phyloP scores from a whole-genome alignment of 2,797 vertebrate species.

The Anisognathus igniventris region DNA sequence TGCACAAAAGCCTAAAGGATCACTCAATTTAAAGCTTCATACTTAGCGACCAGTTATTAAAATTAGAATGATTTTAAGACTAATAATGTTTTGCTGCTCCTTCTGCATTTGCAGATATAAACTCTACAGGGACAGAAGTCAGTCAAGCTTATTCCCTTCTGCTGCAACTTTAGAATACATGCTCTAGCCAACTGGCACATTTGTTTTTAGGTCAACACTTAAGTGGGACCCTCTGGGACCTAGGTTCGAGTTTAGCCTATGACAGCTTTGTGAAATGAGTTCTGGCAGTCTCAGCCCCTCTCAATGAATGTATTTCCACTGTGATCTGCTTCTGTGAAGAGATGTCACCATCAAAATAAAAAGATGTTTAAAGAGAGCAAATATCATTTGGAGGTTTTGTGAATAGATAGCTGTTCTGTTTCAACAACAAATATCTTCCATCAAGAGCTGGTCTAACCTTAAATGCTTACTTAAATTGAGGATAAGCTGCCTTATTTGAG shows the following conservation, averaged over 20 bases:
- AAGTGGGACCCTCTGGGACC: conserved; percentile 74
- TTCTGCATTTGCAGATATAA: conserved; percentile 77
- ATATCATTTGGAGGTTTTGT: not conserved
- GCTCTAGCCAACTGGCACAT: conserved; percentile 76
- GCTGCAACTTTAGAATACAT: conserved; percentile 73
- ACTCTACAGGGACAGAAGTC: conserved; percentile 72
- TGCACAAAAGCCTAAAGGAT: conserved; percentile 38
- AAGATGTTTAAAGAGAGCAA: not conserved
- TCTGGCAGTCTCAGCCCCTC: conserved; percentile 66
- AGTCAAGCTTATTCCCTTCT: conserved; percentile 78
- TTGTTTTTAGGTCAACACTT: conserved; percentile 82
- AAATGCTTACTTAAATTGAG: conserved; percentile 43
- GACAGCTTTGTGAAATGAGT: conserved; percentile 66
- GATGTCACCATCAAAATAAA: conserved; percentile 18
- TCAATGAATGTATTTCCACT: conserved; percentile 54
- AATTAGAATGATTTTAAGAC: conserved; percentile 70
- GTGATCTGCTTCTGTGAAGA: conserved; percentile 26
- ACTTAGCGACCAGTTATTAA: conserved; percentile 63
- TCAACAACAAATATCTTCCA: not conserved
- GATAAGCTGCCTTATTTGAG: conserved; percentile 52
- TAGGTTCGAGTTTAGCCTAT: conserved; percentile 70
- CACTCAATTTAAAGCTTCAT: conserved; percentile 9
- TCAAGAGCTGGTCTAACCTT: conserved; percentile 42
- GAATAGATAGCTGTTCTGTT: not conserved
- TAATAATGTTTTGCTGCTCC: conserved; percentile 74